These are phyloP conservation scores for Spea bombifrons DNA, from an alignment of 2,113 vertebrate genomes.

Conservation along the genomic window DNA sequence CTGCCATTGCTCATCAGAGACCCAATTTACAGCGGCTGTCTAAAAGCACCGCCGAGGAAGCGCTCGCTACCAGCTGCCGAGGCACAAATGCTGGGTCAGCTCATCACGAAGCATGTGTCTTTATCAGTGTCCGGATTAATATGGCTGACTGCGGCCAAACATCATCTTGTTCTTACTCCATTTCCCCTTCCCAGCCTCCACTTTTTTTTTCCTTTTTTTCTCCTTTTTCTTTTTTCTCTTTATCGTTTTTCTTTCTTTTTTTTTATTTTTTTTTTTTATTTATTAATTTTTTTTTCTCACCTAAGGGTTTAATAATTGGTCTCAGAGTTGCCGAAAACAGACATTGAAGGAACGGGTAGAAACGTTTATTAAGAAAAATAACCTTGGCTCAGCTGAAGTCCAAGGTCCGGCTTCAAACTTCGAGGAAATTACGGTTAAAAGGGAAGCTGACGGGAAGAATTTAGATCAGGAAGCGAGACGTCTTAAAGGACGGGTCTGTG, in stretches of 20 bases:
- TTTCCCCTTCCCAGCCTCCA: background rate
- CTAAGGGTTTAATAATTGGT: slow-evolving; percentile 12
- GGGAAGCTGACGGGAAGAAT: too few species aligned
- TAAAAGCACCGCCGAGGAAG: background rate
- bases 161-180: background rate
- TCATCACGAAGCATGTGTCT: slow-evolving; percentile 4
- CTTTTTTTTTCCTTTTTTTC: too few species aligned
- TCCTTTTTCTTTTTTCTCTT: too few species aligned
- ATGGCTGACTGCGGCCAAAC: slow-evolving; percentile 24
- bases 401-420: background rate
- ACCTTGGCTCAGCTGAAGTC: slow-evolving; percentile 3
- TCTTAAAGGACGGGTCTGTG: too few species aligned
- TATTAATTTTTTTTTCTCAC: background rate
- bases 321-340: slow-evolving; percentile 16
- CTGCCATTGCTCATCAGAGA: slow-evolving; percentile 28
- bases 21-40: slow-evolving; percentile 23
- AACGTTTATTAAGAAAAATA: background rate
- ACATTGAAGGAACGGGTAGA: slow-evolving; percentile 6
- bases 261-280: too few species aligned
- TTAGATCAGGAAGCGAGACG: too few species aligned
- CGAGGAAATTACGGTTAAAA: background rate
- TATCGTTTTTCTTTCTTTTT: background rate
- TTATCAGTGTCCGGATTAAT: slow-evolving; percentile 24
- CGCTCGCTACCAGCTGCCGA: background rate
- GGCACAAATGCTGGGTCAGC: slow-evolving; percentile 2